Conservation (phyloP, 2,797 vertebrate species). For the Falco rusticolus region DNA sequence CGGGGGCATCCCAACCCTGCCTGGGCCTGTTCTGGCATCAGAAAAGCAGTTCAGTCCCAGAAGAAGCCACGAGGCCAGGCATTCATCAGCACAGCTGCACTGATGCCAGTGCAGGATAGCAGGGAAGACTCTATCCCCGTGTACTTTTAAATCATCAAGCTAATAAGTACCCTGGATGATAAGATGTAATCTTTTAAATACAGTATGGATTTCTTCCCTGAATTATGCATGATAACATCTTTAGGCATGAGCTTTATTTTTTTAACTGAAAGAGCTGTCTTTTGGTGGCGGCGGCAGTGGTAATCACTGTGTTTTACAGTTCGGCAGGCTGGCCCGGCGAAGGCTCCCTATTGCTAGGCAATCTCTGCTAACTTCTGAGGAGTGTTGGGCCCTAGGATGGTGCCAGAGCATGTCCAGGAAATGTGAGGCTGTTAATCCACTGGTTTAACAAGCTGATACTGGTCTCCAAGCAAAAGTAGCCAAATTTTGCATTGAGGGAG, state of each 20-base stretch:
- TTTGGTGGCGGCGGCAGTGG: not conserved
- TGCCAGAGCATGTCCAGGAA: not conserved
- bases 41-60: not conserved
- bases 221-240: conserved; percentile 69
- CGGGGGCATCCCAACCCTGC: rapidly evolving
- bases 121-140: not conserved
- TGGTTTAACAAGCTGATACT: not conserved
- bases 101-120: not conserved
- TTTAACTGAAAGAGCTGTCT: not conserved
- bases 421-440: not conserved
- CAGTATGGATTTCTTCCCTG: conserved; percentile 69
- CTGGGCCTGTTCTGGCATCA: not conserved
- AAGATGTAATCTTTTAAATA: conserved; percentile 74
- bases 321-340: not conserved
- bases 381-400: not conserved
- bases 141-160: conserved; percentile 55
- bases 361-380: not conserved
- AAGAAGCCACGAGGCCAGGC: not conserved
- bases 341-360: not conserved
- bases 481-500: not conserved
- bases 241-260: not conserved
- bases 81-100: not conserved
- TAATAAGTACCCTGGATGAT: conserved; percentile 65
- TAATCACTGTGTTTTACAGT: conserved; percentile 14
- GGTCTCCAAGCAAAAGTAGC: not conserved